phyloP scores from a whole-genome alignment of 2,797 vertebrate species.

The Spea hammondii region DNA sequence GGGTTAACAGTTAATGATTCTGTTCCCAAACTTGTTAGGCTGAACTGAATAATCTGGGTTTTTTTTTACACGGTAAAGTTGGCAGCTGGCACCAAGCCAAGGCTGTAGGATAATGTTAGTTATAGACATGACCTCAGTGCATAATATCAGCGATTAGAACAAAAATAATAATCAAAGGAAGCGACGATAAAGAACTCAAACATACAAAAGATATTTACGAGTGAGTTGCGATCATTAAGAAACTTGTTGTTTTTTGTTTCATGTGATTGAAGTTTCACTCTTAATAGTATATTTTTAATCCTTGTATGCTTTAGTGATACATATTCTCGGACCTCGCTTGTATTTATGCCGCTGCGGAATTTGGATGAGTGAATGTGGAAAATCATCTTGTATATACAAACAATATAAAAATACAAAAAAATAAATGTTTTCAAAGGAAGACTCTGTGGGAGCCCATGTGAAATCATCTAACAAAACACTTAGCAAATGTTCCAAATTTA shows the following conservation, averaged over 20 bases:
- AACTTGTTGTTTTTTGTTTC: background rate
- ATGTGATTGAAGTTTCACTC: background rate
- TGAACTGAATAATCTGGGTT: background rate
- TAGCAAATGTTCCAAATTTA: too few species aligned
- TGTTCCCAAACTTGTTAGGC: background rate
- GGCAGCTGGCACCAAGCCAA: background rate
- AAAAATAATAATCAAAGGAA: slow-evolving; percentile 1
- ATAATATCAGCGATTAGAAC: background rate
- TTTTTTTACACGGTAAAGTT: background rate
- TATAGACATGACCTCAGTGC: slow-evolving; percentile 3
- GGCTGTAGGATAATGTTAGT: background rate
- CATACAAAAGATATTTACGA: background rate
- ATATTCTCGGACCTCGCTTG: too few species aligned
- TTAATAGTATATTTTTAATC: background rate
- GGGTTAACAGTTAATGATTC: background rate
- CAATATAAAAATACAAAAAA: too few species aligned
- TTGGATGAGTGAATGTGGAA: too few species aligned
- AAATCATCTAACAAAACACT: too few species aligned
- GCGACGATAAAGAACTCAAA: background rate
- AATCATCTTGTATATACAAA: too few species aligned
- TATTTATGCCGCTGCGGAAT: too few species aligned
- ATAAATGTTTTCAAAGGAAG: too few species aligned
- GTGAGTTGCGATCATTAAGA: background rate
- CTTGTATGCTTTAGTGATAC: background rate
- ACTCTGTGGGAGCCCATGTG: too few species aligned